These are phyloP conservation scores for Chrysolina americana DNA, from an alignment of 2,888 invertebrate genomes.

Conservation along the genomic window DNA sequence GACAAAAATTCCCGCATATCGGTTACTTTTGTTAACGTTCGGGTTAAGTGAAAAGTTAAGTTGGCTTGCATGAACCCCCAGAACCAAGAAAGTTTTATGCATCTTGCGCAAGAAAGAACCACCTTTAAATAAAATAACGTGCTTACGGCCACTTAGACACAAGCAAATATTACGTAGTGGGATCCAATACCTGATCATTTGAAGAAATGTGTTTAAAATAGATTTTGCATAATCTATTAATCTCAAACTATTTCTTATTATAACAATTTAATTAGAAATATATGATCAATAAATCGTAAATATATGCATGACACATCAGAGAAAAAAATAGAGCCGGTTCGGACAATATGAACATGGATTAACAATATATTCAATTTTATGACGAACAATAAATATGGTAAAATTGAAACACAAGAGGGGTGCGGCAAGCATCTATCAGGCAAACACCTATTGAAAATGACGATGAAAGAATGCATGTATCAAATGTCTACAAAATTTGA, in stretches of 20 bases:
- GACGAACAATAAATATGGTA: background rate
- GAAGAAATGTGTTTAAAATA: too few species aligned
- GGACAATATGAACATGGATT: background rate
- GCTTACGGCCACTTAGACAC: slow-evolving; percentile 11
- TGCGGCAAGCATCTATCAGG: slow-evolving; percentile 34
- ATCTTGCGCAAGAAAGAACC: too few species aligned
- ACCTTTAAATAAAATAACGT: background rate
- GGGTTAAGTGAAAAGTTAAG: too few species aligned
- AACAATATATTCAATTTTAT: background rate
- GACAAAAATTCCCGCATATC: too few species aligned
- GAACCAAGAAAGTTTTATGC: too few species aligned
- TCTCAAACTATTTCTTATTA: background rate
- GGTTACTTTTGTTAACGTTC: too few species aligned
- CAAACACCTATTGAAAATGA: slow-evolving; percentile 14
- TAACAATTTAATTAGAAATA: too few species aligned
- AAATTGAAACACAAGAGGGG: slow-evolving; percentile 31
- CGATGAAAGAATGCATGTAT: slow-evolving; percentile 3
- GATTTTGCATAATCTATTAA: too few species aligned
- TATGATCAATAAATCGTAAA: background rate
- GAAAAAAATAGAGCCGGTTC: background rate
- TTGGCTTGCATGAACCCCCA: too few species aligned
- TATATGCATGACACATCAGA: background rate
- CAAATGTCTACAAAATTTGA: slow-evolving; percentile 43
- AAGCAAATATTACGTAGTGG: background rate
- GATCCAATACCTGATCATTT: background rate